These are phyloP conservation scores for Yponomeuta malinellus DNA, from an alignment of 2,888 invertebrate genomes.

Conservation along the genomic window DNA sequence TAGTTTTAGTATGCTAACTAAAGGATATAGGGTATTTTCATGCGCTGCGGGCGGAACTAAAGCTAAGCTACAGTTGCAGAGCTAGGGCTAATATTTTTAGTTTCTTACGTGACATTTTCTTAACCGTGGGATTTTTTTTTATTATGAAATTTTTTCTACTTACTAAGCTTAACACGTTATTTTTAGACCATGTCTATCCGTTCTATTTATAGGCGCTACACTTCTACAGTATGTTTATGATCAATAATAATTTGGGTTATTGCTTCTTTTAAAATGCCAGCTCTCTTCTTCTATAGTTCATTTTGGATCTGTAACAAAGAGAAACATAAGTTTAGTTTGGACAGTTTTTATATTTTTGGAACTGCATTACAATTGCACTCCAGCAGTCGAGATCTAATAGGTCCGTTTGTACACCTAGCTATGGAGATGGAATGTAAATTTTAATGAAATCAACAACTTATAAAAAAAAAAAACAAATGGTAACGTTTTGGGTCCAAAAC, in stretches of 20 bases:
- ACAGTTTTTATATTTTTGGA: too few relatives aligned
- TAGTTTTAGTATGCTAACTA: background rate
- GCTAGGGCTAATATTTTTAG: background rate
- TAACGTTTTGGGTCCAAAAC: too few relatives aligned
- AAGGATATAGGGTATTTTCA: background rate
- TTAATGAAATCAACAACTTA: too few relatives aligned
- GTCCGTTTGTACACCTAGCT: too few relatives aligned
- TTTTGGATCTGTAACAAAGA: conserved; percentile 52
- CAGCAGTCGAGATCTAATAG: too few relatives aligned
- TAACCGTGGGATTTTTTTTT: background rate
- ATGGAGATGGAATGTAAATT: too few relatives aligned
- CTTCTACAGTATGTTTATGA: too few relatives aligned
- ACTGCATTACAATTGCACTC: too few relatives aligned
- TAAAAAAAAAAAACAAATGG: too few relatives aligned
- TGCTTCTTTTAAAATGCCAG: background rate
- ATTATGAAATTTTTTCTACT: background rate
- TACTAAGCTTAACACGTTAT: background rate
- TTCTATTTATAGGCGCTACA: conserved; percentile 23
- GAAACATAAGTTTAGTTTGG: conserved; percentile 16
- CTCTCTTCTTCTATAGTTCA: background rate
- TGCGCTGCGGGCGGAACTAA: background rate
- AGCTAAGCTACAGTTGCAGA: background rate
- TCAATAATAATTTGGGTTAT: background rate
- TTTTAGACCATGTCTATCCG: conserved; percentile 17
- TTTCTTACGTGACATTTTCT: background rate